Base-by-base conservation (phyloP, 2,113 vertebrate genomes). In the Fulica atra region DNA sequence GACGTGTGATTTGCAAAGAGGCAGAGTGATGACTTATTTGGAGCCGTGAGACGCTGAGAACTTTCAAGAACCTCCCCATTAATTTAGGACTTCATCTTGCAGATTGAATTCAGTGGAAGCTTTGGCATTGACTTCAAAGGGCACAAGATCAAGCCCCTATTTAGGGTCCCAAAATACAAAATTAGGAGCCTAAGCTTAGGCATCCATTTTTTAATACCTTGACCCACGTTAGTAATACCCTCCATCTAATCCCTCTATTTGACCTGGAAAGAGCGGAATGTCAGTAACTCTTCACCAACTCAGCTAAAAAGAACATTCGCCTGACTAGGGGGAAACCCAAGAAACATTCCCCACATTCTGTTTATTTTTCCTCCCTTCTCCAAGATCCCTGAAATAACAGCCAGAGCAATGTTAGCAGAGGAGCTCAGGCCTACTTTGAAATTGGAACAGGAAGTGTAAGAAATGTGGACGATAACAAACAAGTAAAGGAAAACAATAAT, bases 91-190 rank as follows among this genome's bases (percentile, higher is more conserved):
- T 93, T 94, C 70, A 44, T 86, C 88, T 83, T 63, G 38, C 63
- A 85, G 57, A 89, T 21, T 87, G 83, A 87, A 89, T 85, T 94
- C 73, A 73, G 59, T 84, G 46, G 64, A 65, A 89, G 63, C 24
- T 77, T 94, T 96, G 86, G 88, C 93, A 73, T 59, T 91, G 66
- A 87, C 88, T 96, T 95, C 91, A 96, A 93, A 92, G 86, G 81
- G 73, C 65, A 44, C 25, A 81, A 76, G 77, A 96, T 89, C 76
- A 90, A 93, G 76, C 72, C 88, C 63, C 54, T 94, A 89, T 72
- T 93, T 89, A 65, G 70, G 70, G 65, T 38, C 61, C 92, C 81
- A 87, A 96, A 89, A 95, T 93, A 89, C 50, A 74, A 94, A 86
- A 71, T 85, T 82, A 93, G 71, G 68, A 90, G 51, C 66, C 84